Percentiles rank a stretch among this genome's conserved stretches.
Conservation (phyloP, 2,888 invertebrate genomes). For the Drepana falcataria region DNA sequence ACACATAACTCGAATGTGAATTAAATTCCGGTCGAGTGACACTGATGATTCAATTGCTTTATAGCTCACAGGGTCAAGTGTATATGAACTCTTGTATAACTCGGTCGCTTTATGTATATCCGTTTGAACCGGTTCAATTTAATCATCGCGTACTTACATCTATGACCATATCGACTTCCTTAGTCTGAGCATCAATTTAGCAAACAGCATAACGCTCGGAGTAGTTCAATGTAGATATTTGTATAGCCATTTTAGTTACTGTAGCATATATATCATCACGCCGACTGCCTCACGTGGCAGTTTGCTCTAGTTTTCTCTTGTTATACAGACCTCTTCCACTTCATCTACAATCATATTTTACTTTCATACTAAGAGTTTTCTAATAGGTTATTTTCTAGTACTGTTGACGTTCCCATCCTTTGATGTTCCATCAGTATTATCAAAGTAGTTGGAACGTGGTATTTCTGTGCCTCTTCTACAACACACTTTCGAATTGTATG, state of each 20-base stretch:
- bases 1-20: slow-evolving; percentile 18
- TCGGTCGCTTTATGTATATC: slow-evolving; percentile 21
- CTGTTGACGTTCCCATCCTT: too few relatives aligned
- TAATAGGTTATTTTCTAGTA: too few relatives aligned
- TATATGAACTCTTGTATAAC: slow-evolving; percentile 56
- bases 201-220: not conserved
- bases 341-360: too few relatives aligned
- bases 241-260: slow-evolving; percentile 2
- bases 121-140: slow-evolving; percentile 6
- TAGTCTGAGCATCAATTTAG: slow-evolving; percentile 6
- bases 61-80: slow-evolving; percentile 60
- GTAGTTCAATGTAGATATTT: slow-evolving; percentile 4
- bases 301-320: too few relatives aligned
- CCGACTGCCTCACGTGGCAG: too few relatives aligned
- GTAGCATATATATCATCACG: too few relatives aligned
- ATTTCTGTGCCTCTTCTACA: too few relatives aligned
- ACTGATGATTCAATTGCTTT: slow-evolving; percentile 24
- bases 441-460: too few relatives aligned
- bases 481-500: too few relatives aligned
- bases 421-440: too few relatives aligned
- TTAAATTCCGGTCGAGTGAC: slow-evolving; percentile 24
- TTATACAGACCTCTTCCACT: too few relatives aligned
- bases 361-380: too few relatives aligned
- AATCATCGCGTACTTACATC: slow-evolving; percentile 20
- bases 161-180: slow-evolving; percentile 23